Evolutionary conservation across 2,888 invertebrate genomes (phyloP).

Genomic region (Nemurella pictetii): DNA sequence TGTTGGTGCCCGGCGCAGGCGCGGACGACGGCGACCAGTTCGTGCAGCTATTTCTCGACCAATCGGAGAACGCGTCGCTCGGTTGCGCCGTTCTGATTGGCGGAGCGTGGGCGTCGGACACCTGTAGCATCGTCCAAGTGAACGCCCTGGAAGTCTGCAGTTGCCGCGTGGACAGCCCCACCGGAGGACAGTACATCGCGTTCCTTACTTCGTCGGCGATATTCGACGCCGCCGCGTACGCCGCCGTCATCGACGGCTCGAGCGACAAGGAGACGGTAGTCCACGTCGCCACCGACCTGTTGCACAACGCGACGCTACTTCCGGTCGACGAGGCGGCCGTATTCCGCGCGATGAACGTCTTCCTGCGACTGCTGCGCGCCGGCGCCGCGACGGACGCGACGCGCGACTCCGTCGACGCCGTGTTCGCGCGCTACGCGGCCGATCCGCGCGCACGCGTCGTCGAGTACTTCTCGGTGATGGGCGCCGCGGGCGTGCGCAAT

Average conservation of each 20-base stretch:
- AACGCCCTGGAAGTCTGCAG: background rate
- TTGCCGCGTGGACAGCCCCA: background rate
- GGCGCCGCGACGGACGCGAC: background rate
- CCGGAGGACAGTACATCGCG: background rate
- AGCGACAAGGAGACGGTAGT: background rate
- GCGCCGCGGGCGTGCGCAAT: background rate
- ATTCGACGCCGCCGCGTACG: background rate
- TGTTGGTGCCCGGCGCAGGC: background rate
- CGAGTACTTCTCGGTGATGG: background rate
- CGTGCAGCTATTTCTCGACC: background rate
- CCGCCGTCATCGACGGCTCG: background rate
- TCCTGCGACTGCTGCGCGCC: background rate
- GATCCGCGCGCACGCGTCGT: background rate
- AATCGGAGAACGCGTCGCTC: background rate
- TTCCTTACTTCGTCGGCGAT: background rate
- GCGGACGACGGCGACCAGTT: background rate
- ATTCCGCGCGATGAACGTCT: background rate
- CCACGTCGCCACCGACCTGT: background rate
- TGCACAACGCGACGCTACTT: background rate
- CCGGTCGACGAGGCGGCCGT: background rate
- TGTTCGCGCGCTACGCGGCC: background rate
- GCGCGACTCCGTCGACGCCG: background rate
- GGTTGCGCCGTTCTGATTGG: background rate
- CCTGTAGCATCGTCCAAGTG: background rate
- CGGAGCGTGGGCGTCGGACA: background rate